phyloP scores from a whole-genome alignment of 2,113 vertebrate genomes.

The Morphnarchus princeps region DNA sequence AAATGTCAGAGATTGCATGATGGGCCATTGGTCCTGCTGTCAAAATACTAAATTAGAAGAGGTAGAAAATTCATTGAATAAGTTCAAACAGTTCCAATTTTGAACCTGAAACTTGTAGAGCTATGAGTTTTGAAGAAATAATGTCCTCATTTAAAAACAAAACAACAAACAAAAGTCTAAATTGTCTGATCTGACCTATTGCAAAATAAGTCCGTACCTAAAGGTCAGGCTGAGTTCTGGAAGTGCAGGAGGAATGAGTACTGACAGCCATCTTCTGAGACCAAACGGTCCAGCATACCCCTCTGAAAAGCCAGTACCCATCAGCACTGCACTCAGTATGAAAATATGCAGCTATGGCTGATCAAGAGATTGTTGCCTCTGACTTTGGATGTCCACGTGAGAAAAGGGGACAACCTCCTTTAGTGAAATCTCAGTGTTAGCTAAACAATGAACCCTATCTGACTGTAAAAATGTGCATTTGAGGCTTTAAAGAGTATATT shows the following conservation, averaged over 20 bases:
- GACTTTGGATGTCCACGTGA: fast-evolving
- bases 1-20: background rate
- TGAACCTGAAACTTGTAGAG: background rate
- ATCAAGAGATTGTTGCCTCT: background rate
- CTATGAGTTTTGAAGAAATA: background rate
- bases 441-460: background rate
- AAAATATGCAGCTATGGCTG: background rate
- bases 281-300: background rate
- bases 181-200: background rate
- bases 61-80: background rate
- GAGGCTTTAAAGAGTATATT: background rate
- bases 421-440: background rate
- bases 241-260: fast-evolving
- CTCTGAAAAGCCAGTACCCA: background rate
- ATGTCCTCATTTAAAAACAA: background rate
- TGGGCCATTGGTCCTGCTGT: background rate
- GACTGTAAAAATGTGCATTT: background rate
- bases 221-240: background rate
- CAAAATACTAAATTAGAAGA: background rate
- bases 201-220: background rate
- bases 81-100: background rate
- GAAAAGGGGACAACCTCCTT: background rate
- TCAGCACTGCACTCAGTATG: background rate
- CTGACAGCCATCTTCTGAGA: background rate
- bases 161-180: background rate